A percentile compares a stretch with the other conserved stretches of the same genome.
Conservation (phyloP, 2,113 vertebrate genomes). For the Poicephalus gulielmi region DNA sequence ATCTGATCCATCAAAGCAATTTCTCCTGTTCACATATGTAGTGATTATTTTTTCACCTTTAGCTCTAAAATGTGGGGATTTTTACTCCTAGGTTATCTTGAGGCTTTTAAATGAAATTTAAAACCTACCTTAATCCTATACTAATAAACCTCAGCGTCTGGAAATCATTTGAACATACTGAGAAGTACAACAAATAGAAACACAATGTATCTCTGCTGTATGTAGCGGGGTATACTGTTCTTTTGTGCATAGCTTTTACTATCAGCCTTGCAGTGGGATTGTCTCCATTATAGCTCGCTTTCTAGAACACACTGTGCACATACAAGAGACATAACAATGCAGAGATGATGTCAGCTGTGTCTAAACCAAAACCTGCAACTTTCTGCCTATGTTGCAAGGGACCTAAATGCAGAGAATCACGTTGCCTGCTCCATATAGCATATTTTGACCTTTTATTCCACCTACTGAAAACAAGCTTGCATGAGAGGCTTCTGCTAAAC, state of each 20-base stretch:
- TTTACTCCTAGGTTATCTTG: not conserved
- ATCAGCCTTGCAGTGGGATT: conserved; percentile 53
- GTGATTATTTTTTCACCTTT: not conserved
- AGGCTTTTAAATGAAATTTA: not conserved
- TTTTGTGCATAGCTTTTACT: conserved; percentile 53
- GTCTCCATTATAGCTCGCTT: conserved; percentile 47
- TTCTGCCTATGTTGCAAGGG: conserved; percentile 42
- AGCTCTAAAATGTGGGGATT: not conserved
- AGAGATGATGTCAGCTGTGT: conserved; percentile 52
- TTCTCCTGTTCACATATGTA: not conserved
- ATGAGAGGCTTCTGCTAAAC: not conserved
- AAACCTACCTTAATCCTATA: not conserved
- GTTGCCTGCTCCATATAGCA: not conserved
- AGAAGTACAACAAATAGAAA: not conserved
- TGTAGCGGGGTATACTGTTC: not conserved
- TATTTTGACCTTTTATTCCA: not conserved
- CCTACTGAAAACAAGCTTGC: not conserved
- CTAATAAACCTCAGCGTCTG: not conserved
- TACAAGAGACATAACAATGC: conserved; percentile 59
- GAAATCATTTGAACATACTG: not conserved
- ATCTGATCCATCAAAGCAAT: not conserved
- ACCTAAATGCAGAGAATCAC: not conserved
- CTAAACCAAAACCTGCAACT: conserved; percentile 47
- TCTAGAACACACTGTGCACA: conserved; percentile 47
- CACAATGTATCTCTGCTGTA: conserved; percentile 5